phyloP scores from a whole-genome alignment of 2,113 vertebrate species.

The Myrmophylax atrothorax region DNA sequence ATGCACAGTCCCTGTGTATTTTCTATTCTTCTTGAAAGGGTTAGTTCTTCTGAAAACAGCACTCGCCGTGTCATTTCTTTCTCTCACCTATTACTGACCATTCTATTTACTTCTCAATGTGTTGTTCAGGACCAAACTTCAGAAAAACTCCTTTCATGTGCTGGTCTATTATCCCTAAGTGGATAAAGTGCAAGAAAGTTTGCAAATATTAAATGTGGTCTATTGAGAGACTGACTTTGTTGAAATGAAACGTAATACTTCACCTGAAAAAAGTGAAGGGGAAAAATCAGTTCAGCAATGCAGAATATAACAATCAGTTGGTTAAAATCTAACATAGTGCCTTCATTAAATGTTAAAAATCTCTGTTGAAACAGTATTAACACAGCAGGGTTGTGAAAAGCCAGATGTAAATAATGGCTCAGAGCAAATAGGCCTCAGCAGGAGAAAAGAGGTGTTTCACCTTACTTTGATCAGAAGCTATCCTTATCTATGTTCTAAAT shows the following conservation, averaged over 20 bases:
- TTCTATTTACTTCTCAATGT: constrained; percentile 34
- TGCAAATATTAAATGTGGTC: constrained; percentile 2
- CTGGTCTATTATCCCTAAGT: constrained; percentile 41
- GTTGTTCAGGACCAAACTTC: constrained; percentile 44
- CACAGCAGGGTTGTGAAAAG: constrained; percentile 41
- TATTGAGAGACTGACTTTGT: constrained; percentile 44
- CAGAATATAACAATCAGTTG: constrained; percentile 27
- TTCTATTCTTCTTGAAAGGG: background rate
- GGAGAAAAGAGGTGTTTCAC: background rate
- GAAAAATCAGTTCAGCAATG: constrained; percentile 55
- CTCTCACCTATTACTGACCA: background rate
- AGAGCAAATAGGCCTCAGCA: background rate
- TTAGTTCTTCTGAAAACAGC: constrained; percentile 41
- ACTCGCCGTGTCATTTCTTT: background rate
- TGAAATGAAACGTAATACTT: constrained; percentile 55
- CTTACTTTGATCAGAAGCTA: background rate
- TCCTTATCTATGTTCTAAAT: background rate
- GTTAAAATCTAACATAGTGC: constrained; percentile 41
- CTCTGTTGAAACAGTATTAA: constrained; percentile 47
- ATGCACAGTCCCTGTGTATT: background rate
- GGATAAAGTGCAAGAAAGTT: constrained; percentile 41
- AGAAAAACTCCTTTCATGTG: constrained; percentile 40
- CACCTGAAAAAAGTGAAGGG: constrained; percentile 12
- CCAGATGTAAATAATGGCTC: constrained; percentile 27
- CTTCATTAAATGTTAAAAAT: constrained; percentile 49